These are phyloP conservation scores for Drosophila siamana DNA, from an alignment of 2,888 invertebrate genomes.

Conservation along the genomic window DNA sequence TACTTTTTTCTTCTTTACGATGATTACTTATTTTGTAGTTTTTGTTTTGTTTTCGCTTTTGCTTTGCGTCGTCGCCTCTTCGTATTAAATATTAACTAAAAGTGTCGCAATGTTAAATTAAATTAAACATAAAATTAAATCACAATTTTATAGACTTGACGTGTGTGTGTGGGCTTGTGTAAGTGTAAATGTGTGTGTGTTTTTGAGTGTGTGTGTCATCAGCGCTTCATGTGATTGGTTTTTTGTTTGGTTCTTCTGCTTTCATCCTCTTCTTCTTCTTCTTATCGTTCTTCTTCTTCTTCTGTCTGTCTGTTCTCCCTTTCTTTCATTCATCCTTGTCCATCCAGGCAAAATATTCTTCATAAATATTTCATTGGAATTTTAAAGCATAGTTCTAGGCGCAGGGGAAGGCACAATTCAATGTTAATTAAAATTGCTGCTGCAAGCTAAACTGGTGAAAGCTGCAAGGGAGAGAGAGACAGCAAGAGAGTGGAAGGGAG, in stretches of 20 bases:
- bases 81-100: constrained; percentile 54
- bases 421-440: constrained; percentile 76
- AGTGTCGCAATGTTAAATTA: constrained; percentile 67
- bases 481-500: not conserved
- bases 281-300: constrained; percentile 9
- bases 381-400: constrained; percentile 66
- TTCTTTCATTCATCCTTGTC: constrained; percentile 21
- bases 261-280: constrained; percentile 9
- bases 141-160: constrained; percentile 85
- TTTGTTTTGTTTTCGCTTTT: constrained; percentile 28
- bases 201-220: constrained; percentile 44
- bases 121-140: constrained; percentile 84
- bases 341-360: constrained; percentile 75
- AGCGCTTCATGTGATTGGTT: constrained; percentile 47
- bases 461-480: constrained; percentile 46
- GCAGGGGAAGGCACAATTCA: constrained; percentile 80
- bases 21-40: constrained; percentile 8
- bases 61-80: constrained; percentile 48
- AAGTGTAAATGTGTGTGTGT: constrained; percentile 27
- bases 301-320: constrained; percentile 5
- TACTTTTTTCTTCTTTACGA: constrained; percentile 10
- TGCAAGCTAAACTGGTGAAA: constrained; percentile 72
- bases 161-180: constrained; percentile 36
- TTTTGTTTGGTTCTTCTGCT: constrained; percentile 43
- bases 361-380: constrained; percentile 74